Conservation (phyloP, 2,797 vertebrate genomes). For the Okamejei kenojei region DNA sequence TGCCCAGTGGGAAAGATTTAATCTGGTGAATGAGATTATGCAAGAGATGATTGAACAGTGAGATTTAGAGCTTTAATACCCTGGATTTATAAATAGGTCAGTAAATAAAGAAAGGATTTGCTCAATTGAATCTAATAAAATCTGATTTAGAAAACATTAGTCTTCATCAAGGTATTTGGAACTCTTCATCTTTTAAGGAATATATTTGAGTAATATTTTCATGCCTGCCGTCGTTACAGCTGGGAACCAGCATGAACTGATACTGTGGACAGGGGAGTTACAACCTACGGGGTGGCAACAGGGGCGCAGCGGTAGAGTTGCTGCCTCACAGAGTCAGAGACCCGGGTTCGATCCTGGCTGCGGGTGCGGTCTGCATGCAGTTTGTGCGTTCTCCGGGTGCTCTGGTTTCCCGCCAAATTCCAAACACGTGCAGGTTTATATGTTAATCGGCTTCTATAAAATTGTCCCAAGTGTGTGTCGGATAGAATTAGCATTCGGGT, state of each 20-base stretch:
- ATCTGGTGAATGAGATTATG: slow-evolving; percentile 3
- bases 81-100: slow-evolving; percentile 30
- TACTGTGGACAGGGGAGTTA: neutral
- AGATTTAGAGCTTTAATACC: slow-evolving; percentile 17
- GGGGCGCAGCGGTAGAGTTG: neutral
- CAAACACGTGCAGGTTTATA: too few relatives aligned
- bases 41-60: neutral
- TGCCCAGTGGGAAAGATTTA: slow-evolving; percentile 21
- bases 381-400: too few relatives aligned
- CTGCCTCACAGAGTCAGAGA: too few relatives aligned
- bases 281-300: neutral
- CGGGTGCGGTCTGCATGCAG: too few relatives aligned
- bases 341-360: too few relatives aligned
- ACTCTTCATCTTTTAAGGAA: slow-evolving; percentile 9
- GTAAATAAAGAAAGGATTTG: slow-evolving; percentile 34
- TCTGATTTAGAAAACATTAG: slow-evolving; percentile 9
- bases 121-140: slow-evolving; percentile 30
- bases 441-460: too few relatives aligned
- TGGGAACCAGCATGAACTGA: too few relatives aligned
- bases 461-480: too few relatives aligned
- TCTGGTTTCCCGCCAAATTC: too few relatives aligned
- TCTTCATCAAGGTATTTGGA: neutral
- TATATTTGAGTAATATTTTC: slow-evolving; percentile 4
- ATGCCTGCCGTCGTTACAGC: neutral
- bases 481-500: too few relatives aligned